phyloP scores from a whole-genome alignment of 2,888 invertebrate genomes.

The Hymenopus coronatus region DNA sequence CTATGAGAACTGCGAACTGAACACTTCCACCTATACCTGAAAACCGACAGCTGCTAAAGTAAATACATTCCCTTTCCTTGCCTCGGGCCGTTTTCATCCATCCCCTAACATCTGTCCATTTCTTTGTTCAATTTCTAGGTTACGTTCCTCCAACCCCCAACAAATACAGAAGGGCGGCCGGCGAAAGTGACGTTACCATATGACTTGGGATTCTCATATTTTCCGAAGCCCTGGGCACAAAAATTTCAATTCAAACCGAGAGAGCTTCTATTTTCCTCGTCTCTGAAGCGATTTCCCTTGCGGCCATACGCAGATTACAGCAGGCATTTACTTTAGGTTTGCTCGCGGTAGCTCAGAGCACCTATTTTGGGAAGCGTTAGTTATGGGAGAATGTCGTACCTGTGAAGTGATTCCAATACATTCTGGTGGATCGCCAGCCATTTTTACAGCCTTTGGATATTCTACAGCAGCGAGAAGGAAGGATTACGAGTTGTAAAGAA shows the following conservation, averaged over 20 bases:
- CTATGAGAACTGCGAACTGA: neutral
- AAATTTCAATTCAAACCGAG: neutral
- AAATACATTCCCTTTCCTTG: neutral
- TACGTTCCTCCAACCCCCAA: neutral
- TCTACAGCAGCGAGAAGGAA: too few species aligned
- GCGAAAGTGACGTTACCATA: neutral
- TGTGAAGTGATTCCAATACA: too few species aligned
- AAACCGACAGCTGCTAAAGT: neutral
- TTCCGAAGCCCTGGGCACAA: neutral
- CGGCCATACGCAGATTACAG: neutral
- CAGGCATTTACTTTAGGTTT: neutral
- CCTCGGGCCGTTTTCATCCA: neutral
- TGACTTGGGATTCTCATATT: neutral
- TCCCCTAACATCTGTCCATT: neutral
- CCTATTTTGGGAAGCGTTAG: too few species aligned
- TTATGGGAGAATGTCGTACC: too few species aligned
- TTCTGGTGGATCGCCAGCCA: too few species aligned
- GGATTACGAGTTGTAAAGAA: too few species aligned
- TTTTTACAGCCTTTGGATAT: too few species aligned
- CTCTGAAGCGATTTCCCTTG: neutral
- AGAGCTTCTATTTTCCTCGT: neutral
- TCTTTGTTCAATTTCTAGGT: neutral
- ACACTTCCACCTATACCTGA: neutral
- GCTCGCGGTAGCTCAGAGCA: neutral
- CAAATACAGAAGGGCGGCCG: neutral